Evolutionary conservation across 2,113 vertebrate genomes (phyloP).

Genomic region (Microcebus lehilahytsara): DNA sequence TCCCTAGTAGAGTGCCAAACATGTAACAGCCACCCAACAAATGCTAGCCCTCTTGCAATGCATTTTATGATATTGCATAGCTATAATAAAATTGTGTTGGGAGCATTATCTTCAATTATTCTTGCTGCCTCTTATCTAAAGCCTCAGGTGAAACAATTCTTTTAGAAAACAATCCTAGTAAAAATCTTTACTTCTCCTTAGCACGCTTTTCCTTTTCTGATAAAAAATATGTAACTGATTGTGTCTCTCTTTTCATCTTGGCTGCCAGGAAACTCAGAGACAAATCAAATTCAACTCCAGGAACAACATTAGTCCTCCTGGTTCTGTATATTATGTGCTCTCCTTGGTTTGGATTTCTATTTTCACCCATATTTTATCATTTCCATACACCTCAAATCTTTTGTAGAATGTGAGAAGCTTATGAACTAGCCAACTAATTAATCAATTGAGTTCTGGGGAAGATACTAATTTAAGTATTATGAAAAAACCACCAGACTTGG

Average conservation of each 20-base stretch:
- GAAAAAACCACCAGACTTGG: not conserved
- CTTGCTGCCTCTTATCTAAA: constrained; percentile 43
- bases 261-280: constrained; percentile 51
- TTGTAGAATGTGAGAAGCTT: not conserved
- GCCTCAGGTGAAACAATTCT: not conserved
- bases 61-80: not conserved
- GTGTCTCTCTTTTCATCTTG: constrained; percentile 46
- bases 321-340: not conserved
- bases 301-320: not conserved
- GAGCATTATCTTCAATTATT: not conserved
- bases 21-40: not conserved
- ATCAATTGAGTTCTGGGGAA: not conserved
- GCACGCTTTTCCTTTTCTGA: constrained; percentile 34
- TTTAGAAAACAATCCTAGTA: constrained; percentile 12
- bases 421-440: not conserved
- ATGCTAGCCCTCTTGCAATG: not conserved
- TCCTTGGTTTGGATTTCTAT: not conserved
- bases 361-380: not conserved
- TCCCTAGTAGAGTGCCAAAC: not conserved
- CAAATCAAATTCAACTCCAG: constrained; percentile 33
- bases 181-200: constrained; percentile 48
- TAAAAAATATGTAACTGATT: constrained; percentile 8
- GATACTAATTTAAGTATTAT: not conserved
- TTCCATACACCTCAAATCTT: not conserved
- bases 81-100: constrained; percentile 52